Evolutionary conservation across 2,797 vertebrate species (phyloP).

Genomic region (Cyclura pinguis): DNA sequence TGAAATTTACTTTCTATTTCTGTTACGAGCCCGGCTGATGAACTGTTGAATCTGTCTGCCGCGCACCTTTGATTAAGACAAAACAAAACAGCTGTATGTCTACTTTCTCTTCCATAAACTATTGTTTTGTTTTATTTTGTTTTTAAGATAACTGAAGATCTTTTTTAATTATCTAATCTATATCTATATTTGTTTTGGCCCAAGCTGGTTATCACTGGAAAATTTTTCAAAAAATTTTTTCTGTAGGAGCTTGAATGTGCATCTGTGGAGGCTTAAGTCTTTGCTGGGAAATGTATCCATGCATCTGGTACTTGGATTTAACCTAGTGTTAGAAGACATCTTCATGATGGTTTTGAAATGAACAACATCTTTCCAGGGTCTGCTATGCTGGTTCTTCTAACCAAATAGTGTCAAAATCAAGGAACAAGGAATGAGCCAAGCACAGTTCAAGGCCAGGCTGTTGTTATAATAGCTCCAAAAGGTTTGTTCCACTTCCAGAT

Average conservation of each 20-base stretch:
- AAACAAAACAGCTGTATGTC: conserved; percentile 35
- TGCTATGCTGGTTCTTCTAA: not conserved
- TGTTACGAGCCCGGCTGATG: not conserved
- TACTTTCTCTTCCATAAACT: conserved; percentile 37
- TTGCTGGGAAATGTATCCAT: conserved; percentile 73
- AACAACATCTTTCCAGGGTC: too few species aligned
- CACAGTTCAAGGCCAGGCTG: not conserved
- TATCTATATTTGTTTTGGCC: conserved; percentile 24
- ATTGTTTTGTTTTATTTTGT: conserved; percentile 25
- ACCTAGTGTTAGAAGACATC: not conserved
- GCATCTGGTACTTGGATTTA: not conserved
- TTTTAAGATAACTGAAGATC: conserved; percentile 25
- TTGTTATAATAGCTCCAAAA: not conserved
- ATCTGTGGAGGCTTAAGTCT: conserved; percentile 69
- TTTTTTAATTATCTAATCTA: not conserved
- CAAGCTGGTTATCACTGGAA: conserved; percentile 64
- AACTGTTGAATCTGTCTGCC: not conserved
- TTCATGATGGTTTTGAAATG: not conserved
- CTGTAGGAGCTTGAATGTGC: not conserved
- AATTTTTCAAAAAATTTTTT: not conserved
- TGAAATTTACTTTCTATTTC: not conserved
- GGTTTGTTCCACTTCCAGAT: not conserved
- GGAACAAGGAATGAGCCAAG: not conserved
- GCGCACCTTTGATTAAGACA: not conserved
- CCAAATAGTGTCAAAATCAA: not conserved